phyloP scores from a whole-genome alignment of 2,888 invertebrate genomes.

The Drosophila crucigera region DNA sequence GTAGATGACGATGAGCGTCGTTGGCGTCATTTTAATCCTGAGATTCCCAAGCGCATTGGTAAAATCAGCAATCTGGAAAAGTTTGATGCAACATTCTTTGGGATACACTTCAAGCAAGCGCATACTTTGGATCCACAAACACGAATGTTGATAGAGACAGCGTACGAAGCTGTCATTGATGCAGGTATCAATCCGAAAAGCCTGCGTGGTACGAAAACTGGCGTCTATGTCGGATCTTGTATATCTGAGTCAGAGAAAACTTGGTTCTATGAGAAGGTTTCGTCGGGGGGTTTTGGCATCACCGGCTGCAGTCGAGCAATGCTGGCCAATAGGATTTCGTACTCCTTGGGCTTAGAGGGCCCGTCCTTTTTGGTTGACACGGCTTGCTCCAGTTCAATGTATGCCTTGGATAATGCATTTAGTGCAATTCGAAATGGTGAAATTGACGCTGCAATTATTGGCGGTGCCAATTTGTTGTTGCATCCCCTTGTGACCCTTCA shows the following conservation, averaged over 20 bases:
- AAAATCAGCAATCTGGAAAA: conserved; percentile 90
- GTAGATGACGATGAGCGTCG: conserved; percentile 92
- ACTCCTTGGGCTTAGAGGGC: conserved; percentile 94
- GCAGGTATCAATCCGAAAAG: conserved; percentile 89
- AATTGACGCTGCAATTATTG: conserved; percentile 96
- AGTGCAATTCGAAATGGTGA: conserved; percentile 91
- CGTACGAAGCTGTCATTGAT: conserved; percentile 92
- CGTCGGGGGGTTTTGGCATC: conserved; percentile 86
- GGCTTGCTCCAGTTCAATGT: conserved; percentile 97
- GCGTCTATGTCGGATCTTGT: conserved; percentile 91
- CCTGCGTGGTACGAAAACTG: conserved; percentile 89
- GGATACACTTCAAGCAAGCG: conserved; percentile 91
- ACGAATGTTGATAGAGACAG: conserved; percentile 91
- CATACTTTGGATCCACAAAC: conserved; percentile 93
- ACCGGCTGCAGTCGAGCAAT: conserved; percentile 94
- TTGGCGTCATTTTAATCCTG: conserved; percentile 91
- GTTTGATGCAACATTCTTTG: conserved; percentile 92
- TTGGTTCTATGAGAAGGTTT: conserved; percentile 89
- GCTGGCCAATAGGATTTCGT: conserved; percentile 96
- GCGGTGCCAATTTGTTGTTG: conserved; percentile 93
- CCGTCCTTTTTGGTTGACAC: conserved; percentile 96
- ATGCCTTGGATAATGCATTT: conserved; percentile 94
- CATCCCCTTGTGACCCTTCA: conserved; percentile 95
- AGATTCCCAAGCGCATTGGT: conserved; percentile 91
- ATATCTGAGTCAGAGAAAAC: conserved; percentile 91